Evolutionary conservation across 1,140 invertebrate species (phyloP).

Genomic region (Tetragonula clypearis): DNA sequence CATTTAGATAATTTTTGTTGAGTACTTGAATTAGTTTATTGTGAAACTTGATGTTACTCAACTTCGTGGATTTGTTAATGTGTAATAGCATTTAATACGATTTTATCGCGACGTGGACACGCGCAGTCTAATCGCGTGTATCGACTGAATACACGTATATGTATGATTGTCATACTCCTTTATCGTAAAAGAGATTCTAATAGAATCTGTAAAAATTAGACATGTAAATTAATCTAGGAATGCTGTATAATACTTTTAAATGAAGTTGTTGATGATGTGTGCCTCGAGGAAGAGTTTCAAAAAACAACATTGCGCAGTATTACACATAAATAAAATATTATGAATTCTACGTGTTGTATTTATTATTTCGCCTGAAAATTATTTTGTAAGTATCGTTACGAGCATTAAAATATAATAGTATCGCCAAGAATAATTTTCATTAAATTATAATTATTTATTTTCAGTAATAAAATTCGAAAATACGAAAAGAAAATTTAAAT

Average conservation of each 20-base stretch:
- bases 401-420: background rate
- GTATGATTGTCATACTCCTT: conserved; percentile 29
- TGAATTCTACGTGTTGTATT: background rate
- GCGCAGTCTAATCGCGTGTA: background rate
- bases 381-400: background rate
- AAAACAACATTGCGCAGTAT: conserved; percentile 76
- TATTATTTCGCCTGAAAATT: conserved; percentile 18
- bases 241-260: conserved; percentile 74
- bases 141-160: conserved; percentile 32
- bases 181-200: conserved; percentile 40
- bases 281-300: conserved; percentile 64
- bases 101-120: conserved; percentile 7
- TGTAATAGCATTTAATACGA: conserved; percentile 52
- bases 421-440: background rate
- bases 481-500: background rate
- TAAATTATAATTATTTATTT: background rate
- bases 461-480: background rate
- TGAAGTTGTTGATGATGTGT: conserved; percentile 62
- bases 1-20: conserved; percentile 46
- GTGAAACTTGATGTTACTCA: conserved; percentile 49
- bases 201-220: conserved; percentile 65
- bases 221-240: conserved; percentile 72
- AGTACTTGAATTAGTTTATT: conserved; percentile 52
- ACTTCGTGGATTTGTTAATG: conserved; percentile 46
- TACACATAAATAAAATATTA: conserved; percentile 74